Conservation (phyloP, 2,888 invertebrate species). For the Yponomeuta cagnagella region DNA sequence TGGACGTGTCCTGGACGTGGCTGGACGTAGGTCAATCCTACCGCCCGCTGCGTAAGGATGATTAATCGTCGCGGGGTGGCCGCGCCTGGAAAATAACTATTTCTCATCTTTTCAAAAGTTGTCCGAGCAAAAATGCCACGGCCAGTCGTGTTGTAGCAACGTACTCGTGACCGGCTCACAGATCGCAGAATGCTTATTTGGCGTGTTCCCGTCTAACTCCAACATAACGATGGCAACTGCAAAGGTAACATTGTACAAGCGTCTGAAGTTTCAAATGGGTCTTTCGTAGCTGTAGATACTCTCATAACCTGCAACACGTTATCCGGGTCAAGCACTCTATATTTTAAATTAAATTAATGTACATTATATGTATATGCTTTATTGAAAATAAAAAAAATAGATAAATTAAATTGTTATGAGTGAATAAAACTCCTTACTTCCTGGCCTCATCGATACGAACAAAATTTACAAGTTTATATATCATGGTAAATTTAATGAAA, state of each 20-base stretch:
- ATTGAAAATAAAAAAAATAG: too few species aligned
- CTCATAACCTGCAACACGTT: neutral
- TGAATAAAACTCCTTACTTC: too few species aligned
- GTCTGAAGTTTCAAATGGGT: neutral
- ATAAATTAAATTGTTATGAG: too few species aligned
- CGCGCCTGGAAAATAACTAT: constrained; percentile 61
- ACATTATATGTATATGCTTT: too few species aligned
- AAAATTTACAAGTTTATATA: too few species aligned
- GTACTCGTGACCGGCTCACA: neutral
- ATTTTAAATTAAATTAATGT: too few species aligned
- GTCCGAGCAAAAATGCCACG: constrained; percentile 55
- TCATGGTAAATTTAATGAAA: too few species aligned
- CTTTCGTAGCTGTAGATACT: neutral
- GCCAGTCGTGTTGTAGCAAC: constrained; percentile 47
- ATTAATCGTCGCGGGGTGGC: constrained; percentile 61
- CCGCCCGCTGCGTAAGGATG: constrained; percentile 53
- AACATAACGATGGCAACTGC: neutral
- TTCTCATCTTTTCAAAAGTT: constrained; percentile 66
- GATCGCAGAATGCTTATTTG: constrained; percentile 3
- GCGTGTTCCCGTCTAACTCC: neutral
- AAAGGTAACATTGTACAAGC: neutral
- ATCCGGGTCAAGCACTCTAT: neutral
- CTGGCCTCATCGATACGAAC: too few species aligned
- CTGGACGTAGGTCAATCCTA: constrained; percentile 56
- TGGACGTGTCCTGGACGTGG: neutral